These are phyloP conservation scores for Metalampra italica DNA, from an alignment of 2,888 invertebrate genomes.

Conservation along the genomic window DNA sequence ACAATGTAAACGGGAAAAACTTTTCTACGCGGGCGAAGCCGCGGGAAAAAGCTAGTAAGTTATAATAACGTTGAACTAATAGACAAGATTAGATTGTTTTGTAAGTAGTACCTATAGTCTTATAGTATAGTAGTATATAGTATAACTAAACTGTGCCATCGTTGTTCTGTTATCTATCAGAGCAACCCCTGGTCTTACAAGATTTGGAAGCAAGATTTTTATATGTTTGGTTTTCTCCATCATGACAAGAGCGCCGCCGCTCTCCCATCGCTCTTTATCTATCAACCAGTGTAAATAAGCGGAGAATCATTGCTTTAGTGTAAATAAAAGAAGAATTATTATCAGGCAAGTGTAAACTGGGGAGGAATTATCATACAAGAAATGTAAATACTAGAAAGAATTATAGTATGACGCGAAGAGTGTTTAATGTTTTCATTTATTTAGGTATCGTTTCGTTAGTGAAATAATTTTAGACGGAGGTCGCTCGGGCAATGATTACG, in stretches of 20 bases:
- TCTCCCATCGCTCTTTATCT: conserved; percentile 64
- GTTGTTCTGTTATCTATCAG: conserved; percentile 38
- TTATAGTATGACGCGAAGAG: conserved; percentile 28
- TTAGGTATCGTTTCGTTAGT: conserved; percentile 9
- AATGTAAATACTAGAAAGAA: conserved; percentile 51
- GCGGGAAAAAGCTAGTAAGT: too few relatives aligned
- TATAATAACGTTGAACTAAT: neutral
- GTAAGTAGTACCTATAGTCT: neutral
- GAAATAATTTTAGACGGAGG: conserved; percentile 11
- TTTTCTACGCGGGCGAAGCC: too few relatives aligned
- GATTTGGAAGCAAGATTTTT: conserved; percentile 47
- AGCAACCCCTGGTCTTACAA: conserved; percentile 62
- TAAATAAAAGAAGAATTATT: conserved; percentile 68
- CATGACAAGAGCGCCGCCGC: conserved; percentile 64
- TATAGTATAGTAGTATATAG: neutral
- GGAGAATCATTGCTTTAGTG: conserved; percentile 55
- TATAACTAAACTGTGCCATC: neutral
- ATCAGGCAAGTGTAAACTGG: conserved; percentile 57
- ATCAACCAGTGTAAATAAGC: conserved; percentile 64
- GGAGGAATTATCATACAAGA: conserved; percentile 46
- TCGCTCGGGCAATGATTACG: conserved; percentile 5
- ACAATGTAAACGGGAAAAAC: too few relatives aligned
- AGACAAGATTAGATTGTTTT: neutral
- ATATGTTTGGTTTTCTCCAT: conserved; percentile 62
- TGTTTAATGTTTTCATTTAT: conserved; percentile 28